Base-by-base conservation (phyloP, 1,140 invertebrate species). In the Leptopilina boulardi region DNA sequence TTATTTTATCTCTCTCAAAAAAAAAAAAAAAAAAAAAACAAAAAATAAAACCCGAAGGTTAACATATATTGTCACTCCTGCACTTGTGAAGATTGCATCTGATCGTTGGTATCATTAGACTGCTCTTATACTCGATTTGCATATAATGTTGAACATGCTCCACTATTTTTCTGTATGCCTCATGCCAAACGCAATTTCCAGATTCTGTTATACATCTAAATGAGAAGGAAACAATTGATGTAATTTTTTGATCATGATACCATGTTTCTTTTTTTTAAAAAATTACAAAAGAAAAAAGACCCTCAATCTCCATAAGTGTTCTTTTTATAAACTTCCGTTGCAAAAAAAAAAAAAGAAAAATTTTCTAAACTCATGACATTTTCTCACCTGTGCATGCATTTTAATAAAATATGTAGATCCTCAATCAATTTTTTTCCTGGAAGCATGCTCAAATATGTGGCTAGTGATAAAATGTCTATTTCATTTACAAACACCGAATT, bases 181-280 rank as follows among this genome's bases (percentile, higher is more conserved):
- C 84, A 89, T 91, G 89, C 89, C 89, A 91, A 89, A 88, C 86
- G 83, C 89, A 91, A 85, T 83, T 88, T 84, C 83, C 84, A 83
- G 84, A 89, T 84, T 88, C 85, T 79, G 80, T 87, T 82, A 88
- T 88, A 83, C 88, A 91, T 88, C 89, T 91, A 76, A 80, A 80
- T 75, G 74, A 38, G n/a, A 70, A 76, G 26, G 30, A 34, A 79
- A 80, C 80, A 84, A 83, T 86, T 82, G 82, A 84, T 87, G 82
- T 86, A 87, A 82, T 83, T n/a, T n/a, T n/a, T 81, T 77, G 75
- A 87, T 77, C 75, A 79, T 79, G 82, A 87, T 83, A 84, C 81
- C 73, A 85, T 79, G 85, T 82, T 84, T 83, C 85, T 86, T 86
- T 87, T 70, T 3, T 77, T 76, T 75, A 38, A 38, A 38, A 4